phyloP scores from a whole-genome alignment of 1,140 invertebrate species.

The Zaprionus taronus region DNA sequence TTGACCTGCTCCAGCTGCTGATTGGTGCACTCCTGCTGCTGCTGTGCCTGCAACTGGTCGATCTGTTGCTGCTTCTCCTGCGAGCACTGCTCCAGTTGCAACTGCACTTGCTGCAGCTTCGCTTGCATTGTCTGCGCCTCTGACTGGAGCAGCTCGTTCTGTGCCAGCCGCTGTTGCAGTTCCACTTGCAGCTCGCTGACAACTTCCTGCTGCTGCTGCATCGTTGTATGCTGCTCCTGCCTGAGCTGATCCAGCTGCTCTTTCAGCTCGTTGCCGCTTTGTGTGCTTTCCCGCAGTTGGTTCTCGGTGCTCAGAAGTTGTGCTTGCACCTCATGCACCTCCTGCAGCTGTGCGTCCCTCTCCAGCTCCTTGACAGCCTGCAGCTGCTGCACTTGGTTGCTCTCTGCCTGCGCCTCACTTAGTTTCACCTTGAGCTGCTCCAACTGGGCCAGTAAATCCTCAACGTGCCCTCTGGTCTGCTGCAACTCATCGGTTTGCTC shows the following conservation, averaged over 20 bases:
- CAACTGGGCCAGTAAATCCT: constrained; percentile 68
- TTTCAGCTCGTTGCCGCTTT: not conserved
- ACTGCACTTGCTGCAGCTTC: not conserved
- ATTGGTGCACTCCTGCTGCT: constrained; percentile 59
- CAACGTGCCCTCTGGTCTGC: constrained; percentile 61
- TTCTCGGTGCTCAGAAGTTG: not conserved
- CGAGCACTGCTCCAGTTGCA: not conserved
- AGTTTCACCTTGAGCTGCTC: not conserved
- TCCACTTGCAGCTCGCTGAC: not conserved
- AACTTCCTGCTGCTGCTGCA: constrained; percentile 17
- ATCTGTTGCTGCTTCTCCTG: constrained; percentile 8
- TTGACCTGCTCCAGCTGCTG: constrained; percentile 7
- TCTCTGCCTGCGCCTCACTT: constrained; percentile 68
- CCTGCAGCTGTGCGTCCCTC: constrained; percentile 27
- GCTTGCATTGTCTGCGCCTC: not conserved
- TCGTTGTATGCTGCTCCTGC: not conserved
- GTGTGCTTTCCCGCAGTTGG: not conserved
- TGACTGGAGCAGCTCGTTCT: not conserved
- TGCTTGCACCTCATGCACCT: constrained; percentile 18
- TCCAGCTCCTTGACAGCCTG: constrained; percentile 40
- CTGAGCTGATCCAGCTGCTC: constrained; percentile 6
- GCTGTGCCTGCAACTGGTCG: constrained; percentile 52
- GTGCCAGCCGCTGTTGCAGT: not conserved
- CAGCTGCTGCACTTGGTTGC: constrained; percentile 31
- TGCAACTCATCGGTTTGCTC: constrained; percentile 51